A percentile compares a stretch with the other conserved stretches of the same genome.
Conservation (phyloP, 2,797 vertebrate genomes). For the Notolepis coatsorum region DNA sequence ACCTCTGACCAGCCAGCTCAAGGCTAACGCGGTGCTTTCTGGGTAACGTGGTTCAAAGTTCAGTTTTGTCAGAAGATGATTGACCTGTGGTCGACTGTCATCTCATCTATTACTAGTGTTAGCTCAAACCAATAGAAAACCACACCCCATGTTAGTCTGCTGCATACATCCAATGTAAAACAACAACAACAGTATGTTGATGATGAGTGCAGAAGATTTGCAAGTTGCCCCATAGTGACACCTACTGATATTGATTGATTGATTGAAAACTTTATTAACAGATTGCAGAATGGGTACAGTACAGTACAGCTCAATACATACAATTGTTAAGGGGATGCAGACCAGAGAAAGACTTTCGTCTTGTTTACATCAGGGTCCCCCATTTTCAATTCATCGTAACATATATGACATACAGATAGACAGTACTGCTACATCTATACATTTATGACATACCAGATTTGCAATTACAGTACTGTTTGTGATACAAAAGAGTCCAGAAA, state of each 20-base stretch:
- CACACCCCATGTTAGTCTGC: not conserved
- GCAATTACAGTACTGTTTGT: too few relatives aligned
- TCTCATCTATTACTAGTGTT: too few relatives aligned
- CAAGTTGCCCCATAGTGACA: not conserved
- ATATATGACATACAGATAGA: not conserved
- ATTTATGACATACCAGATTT: too few relatives aligned
- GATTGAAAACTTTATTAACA: not conserved
- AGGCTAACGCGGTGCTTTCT: constrained; percentile 34
- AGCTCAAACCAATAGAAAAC: not conserved
- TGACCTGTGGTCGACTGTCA: not conserved
- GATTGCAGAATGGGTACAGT: not conserved
- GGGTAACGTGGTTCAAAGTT: constrained; percentile 53
- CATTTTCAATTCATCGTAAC: not conserved
- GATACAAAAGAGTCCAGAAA: too few relatives aligned
- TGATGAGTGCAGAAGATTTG: not conserved
- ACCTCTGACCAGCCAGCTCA: constrained; percentile 16
- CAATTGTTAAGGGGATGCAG: too few relatives aligned
- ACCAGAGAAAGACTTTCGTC: not conserved
- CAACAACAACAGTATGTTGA: not conserved
- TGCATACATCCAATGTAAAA: too few relatives aligned
- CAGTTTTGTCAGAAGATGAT: not conserved
- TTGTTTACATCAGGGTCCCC: not conserved
- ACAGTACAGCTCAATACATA: too few relatives aligned
- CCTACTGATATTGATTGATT: not conserved
- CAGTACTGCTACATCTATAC: not conserved